Evolutionary conservation across 1,140 invertebrate genomes (phyloP), one percentile per base, ranked within the genome.

Genomic region (Drosophila elegans): DNA sequence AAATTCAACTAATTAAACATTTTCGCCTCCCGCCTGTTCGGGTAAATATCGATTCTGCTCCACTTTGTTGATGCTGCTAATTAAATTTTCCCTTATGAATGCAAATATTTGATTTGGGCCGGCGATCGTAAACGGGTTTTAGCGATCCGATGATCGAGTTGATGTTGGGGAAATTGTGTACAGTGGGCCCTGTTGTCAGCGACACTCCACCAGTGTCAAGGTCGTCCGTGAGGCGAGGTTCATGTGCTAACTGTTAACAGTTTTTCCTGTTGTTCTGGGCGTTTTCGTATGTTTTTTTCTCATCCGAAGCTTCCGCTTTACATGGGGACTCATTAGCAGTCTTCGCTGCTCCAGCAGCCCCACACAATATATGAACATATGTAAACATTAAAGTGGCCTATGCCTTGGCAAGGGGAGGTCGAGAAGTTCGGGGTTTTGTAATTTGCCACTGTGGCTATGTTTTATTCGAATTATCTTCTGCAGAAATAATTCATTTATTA

Each of bases 1-100:
- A 77, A 89, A 84, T 88, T 83, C 59, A 72, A 89, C 84, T 78
- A 84, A 88, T 88, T 89, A 89, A 84, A 80, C 60, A 62, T 78
- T 67, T 74, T 61, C 51, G 46, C 44, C 42, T 32, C 41, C 67
- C 62, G 34, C 44, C 7, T 12, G 6, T n/a, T 51, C 16, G 12
- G 27, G 51, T 39, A 16, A 57, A 56, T 64, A 54, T 72, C 49
- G 54, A 55, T 48, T 32, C 55, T 71, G 72, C 51, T 55, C 56
- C 44, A 72, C 51, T 49, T 72, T 76, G 53, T 34, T 60, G 59
- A 25, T 66, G 46, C 57, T 73, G 84, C 83, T 89, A 89, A 86
- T 86, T 88, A 86, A 88, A 52, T 77, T 89, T 88, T 80, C 48
- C 79, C 55, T 45, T 63, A 64, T 77, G 67, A 83, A 76, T 78